Percentiles rank a stretch among this genome's conserved stretches.
Conservation (phyloP, 2,797 vertebrate species). For the Catharus ustulatus region DNA sequence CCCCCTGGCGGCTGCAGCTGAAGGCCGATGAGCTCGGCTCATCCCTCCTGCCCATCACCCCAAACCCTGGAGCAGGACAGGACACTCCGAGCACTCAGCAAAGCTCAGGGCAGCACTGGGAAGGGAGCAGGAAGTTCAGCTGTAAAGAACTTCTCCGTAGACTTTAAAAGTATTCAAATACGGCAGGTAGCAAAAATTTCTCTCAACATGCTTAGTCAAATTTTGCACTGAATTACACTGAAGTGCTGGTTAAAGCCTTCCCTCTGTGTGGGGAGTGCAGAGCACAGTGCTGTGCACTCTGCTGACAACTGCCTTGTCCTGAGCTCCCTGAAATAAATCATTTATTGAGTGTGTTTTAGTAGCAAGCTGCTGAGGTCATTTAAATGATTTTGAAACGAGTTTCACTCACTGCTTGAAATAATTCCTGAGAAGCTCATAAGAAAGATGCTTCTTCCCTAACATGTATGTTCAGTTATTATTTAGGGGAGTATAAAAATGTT, state of each 20-base stretch:
- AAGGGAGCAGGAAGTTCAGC: background rate
- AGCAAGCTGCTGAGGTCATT: background rate
- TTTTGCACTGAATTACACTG: background rate
- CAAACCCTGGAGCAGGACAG: background rate
- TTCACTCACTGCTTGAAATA: background rate
- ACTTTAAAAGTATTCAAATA: background rate
- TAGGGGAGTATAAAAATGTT: background rate
- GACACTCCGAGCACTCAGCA: background rate
- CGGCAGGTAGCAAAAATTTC: background rate
- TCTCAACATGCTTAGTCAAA: background rate
- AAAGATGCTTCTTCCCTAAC: background rate
- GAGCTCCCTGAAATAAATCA: background rate
- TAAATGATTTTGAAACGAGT: background rate
- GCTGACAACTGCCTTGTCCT: background rate
- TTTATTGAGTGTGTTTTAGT: background rate
- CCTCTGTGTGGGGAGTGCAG: background rate
- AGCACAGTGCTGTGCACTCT: background rate
- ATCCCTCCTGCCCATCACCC: background rate
- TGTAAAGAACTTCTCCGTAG: background rate
- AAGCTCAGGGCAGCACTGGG: background rate
- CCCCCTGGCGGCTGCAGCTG: constrained; percentile 32
- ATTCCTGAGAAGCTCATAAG: background rate
- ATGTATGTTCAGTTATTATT: background rate
- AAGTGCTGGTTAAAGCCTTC: background rate
- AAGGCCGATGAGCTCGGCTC: background rate